Evolutionary conservation across 2,888 invertebrate species (phyloP), one percentile per base, ranked within the genome.

Genomic region (Tetragnatha montana): DNA sequence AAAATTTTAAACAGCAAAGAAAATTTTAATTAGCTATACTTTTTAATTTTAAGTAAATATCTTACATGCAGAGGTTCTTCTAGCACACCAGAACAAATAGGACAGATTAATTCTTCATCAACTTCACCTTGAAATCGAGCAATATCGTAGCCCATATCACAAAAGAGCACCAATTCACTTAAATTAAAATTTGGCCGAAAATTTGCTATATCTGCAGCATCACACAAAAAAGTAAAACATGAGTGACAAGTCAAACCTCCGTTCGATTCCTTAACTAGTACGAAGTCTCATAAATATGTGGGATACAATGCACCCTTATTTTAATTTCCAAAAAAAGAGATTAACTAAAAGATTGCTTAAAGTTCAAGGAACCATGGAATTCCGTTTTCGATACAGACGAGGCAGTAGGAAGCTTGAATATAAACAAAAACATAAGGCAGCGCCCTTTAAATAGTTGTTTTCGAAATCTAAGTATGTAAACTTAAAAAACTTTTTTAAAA

Each of bases 61-160:
- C 47, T 84, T 94, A 97, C 98, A 96, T 98, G 98, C 91, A 98
- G 94, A 75, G 98, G 98, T 93, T 98, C 98, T 93, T 98, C 98
- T 87, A 99, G 94, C 91, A 99, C 98, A 92, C 97, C 97, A 91
- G 98, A 97, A 94, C 98, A 99, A 94, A 99, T 98, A 92, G 98
- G 97, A 93, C 98, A 99, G 92, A 98, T 96, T 91, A 99, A 95
- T 95, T 99, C 99, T 95, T 98, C 98, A 94, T 99, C 98, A 92
- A 99, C 98, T 94, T 97, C 97, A 93, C 97, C 97, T 94, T 97
- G 96, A 95, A 99, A 98, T 93, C 98, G 95, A 94, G 96, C 96
- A 92, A 97, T 95, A 94, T 98, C 98, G 95, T 97, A 98, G 93
- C 98, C 98, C 98, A 99, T 99, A 71, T 85, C 73, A 81, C 17